Evolutionary conservation across 2,888 invertebrate species (phyloP).

Genomic region (Callyntrura guangdongensis): DNA sequence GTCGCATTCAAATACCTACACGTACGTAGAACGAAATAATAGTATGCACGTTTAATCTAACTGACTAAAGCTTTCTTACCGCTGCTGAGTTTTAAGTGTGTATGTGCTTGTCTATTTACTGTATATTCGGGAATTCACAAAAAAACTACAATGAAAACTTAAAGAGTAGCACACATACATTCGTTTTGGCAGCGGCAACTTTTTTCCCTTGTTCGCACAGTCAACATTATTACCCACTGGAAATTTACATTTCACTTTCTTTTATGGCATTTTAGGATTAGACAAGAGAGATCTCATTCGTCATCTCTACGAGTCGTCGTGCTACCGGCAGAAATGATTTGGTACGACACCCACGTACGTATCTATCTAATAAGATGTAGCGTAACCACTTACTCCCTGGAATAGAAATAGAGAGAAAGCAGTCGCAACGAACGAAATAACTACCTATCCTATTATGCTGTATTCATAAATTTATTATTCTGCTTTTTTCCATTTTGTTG

Average conservation of each 20-base stretch:
- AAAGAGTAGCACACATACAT: neutral
- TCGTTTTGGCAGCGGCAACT: neutral
- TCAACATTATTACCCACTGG: slow-evolving; percentile 63
- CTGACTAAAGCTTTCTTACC: too few relatives aligned
- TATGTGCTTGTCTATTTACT: neutral
- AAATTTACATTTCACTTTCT: slow-evolving; percentile 78
- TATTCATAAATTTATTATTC: neutral
- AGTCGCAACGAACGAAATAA: slow-evolving; percentile 25
- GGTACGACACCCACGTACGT: neutral
- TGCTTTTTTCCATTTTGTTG: neutral
- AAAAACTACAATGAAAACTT: neutral
- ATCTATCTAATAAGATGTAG: neutral
- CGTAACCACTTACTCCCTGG: neutral
- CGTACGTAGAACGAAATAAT: neutral
- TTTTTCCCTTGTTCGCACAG: slow-evolving; percentile 41
- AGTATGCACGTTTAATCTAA: neutral
- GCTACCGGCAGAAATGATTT: slow-evolving; percentile 57
- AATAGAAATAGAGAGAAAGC: neutral
- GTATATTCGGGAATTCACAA: neutral
- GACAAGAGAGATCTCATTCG: slow-evolving; percentile 68
- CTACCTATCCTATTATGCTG: neutral
- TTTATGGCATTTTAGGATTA: slow-evolving; percentile 76
- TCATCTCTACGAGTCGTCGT: slow-evolving; percentile 59
- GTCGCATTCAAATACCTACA: neutral
- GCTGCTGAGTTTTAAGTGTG: too few relatives aligned